A percentile compares a stretch with the other conserved stretches of the same genome.
These are phyloP conservation scores for Hedychridium roseum DNA, from an alignment of 2,888 invertebrate species.

Conservation along the genomic window DNA sequence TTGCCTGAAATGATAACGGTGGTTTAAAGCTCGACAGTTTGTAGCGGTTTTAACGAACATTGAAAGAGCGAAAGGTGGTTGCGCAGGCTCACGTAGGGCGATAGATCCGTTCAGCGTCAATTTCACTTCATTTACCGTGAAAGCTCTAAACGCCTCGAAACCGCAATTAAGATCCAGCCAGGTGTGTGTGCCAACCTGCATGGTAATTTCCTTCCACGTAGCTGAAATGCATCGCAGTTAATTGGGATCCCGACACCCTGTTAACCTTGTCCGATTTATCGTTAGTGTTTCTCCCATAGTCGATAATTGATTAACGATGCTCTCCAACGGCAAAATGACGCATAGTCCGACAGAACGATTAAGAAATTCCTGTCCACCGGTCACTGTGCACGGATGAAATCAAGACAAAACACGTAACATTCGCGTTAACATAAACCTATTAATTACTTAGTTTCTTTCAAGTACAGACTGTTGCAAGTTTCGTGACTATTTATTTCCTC, in stretches of 20 bases:
- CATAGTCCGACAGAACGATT: too few species aligned
- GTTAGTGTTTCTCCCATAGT: not conserved
- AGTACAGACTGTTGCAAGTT: too few species aligned
- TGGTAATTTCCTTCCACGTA: slow-evolving; percentile 13
- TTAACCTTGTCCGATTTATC: slow-evolving; percentile 18
- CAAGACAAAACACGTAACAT: too few species aligned
- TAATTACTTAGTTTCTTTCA: too few species aligned
- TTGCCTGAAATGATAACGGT: too few species aligned
- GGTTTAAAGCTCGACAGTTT: too few species aligned
- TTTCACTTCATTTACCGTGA: not conserved
- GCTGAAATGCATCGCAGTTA: slow-evolving; percentile 18
- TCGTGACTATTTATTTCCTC: too few species aligned
- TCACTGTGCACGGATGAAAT: too few species aligned
- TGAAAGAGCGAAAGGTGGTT: not conserved
- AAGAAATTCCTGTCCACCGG: too few species aligned
- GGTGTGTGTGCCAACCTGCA: slow-evolving; percentile 12
- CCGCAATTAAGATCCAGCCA: slow-evolving; percentile 18
- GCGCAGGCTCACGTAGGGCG: not conserved
- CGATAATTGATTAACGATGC: not conserved
- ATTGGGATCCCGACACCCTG: slow-evolving; percentile 17
- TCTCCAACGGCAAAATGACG: too few species aligned
- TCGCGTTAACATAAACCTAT: too few species aligned
- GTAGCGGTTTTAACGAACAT: not conserved
- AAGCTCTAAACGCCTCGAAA: slow-evolving; percentile 7
- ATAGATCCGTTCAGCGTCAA: not conserved